phyloP scores from a whole-genome alignment of 2,113 vertebrate species.

The Cottus gobio region DNA sequence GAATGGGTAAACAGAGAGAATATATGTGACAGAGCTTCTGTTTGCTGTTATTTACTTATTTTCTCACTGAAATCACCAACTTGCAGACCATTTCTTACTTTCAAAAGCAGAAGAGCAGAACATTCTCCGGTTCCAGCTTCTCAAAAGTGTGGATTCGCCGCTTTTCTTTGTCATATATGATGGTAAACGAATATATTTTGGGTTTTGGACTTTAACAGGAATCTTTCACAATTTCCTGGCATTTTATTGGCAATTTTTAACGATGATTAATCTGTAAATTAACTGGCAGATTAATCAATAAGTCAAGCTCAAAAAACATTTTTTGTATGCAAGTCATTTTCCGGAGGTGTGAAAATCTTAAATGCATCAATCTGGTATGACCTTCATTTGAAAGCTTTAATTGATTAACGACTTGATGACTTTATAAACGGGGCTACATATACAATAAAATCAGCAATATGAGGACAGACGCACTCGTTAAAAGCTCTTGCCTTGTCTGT shows the following conservation, averaged over 20 bases:
- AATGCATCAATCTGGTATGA: background rate
- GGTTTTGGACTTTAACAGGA: background rate
- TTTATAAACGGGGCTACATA: background rate
- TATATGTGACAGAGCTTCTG: background rate
- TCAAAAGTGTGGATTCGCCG: background rate
- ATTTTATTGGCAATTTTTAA: background rate
- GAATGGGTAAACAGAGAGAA: background rate
- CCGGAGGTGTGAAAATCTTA: background rate
- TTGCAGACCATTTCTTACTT: background rate
- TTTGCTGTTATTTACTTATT: background rate
- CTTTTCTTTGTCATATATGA: background rate
- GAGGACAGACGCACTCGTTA: background rate
- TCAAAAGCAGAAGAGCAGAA: background rate
- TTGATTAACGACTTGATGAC: background rate
- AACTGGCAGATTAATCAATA: background rate
- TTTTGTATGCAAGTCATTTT: background rate
- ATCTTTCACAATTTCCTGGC: background rate
- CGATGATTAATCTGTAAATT: background rate
- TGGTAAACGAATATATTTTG: background rate
- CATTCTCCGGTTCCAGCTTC: background rate
- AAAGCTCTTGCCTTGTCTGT: background rate
- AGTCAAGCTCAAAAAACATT: background rate
- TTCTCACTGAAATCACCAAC: background rate
- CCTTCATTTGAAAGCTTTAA: background rate
- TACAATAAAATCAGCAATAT: background rate